Percentiles rank a stretch among this genome's conserved stretches.
phyloP scores from a whole-genome alignment of 2,888 invertebrate species.

The Pyrrhia umbra region DNA sequence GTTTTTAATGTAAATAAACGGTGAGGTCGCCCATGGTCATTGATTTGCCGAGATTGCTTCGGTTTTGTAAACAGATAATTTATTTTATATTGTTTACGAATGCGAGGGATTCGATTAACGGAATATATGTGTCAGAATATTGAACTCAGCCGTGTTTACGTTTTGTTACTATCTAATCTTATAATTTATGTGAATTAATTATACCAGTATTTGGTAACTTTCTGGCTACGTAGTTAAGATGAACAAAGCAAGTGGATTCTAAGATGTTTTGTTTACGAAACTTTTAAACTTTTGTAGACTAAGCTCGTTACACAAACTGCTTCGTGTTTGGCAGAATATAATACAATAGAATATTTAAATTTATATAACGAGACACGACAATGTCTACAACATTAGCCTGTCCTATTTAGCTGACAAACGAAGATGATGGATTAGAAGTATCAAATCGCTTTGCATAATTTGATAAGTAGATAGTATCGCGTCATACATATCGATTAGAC shows the following conservation, averaged over 20 bases:
- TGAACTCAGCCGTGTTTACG: constrained; percentile 34
- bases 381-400: constrained; percentile 16
- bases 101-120: constrained; percentile 27
- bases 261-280: constrained; percentile 37
- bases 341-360: constrained; percentile 29
- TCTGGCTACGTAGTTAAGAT: constrained; percentile 9
- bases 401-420: constrained; percentile 34
- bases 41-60: constrained; percentile 27
- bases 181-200: constrained; percentile 21
- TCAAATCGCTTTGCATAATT: constrained; percentile 64
- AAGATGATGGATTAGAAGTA: constrained; percentile 63
- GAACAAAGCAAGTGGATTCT: constrained; percentile 23
- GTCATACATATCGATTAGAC: constrained; percentile 73
- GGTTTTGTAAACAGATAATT: constrained; percentile 29
- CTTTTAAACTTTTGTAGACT: constrained; percentile 26
- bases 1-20: constrained; percentile 29
- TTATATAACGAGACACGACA: constrained; percentile 22
- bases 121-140: constrained; percentile 1
- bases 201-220: constrained; percentile 28
- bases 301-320: constrained; percentile 32
- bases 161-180: constrained; percentile 8
- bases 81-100: constrained; percentile 32
- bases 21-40: constrained; percentile 19
- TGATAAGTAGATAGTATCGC: constrained; percentile 67
- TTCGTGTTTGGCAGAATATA: constrained; percentile 27